Conservation (phyloP, 2,888 invertebrate species). For the Eupithecia centaureata region DNA sequence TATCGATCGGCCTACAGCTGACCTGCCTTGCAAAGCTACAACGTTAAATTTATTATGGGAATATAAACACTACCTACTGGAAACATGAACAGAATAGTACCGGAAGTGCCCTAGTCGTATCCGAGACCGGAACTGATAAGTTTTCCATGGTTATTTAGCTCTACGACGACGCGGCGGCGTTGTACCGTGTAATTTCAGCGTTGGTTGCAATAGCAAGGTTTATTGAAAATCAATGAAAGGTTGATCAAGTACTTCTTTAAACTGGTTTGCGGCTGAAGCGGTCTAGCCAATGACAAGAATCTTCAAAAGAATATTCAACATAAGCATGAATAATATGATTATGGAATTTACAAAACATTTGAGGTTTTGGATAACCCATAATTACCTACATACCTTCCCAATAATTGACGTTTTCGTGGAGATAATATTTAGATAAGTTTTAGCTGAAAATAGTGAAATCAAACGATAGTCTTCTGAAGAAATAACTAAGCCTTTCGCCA, state of each 20-base stretch:
- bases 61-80: neutral
- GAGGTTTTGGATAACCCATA: too few species aligned
- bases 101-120: constrained; percentile 10
- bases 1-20: constrained; percentile 27
- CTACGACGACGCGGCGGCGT: constrained; percentile 16
- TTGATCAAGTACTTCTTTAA: neutral
- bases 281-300: neutral
- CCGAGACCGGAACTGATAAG: constrained; percentile 24
- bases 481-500: too few species aligned
- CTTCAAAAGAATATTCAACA: too few species aligned
- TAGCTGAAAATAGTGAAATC: too few species aligned
- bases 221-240: constrained; percentile 42
- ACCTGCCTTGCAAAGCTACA: constrained; percentile 13
- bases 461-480: too few species aligned
- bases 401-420: too few species aligned
- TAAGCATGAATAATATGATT: too few species aligned
- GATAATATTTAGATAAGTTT: too few species aligned
- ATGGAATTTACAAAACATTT: too few species aligned
- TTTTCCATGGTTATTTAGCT: constrained; percentile 30
- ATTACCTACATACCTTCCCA: too few species aligned
- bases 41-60: constrained; percentile 15
- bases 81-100: constrained; percentile 7
- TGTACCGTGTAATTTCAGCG: constrained; percentile 41
- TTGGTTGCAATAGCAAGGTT: constrained; percentile 16
- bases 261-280: neutral